phyloP scores from a whole-genome alignment of 2,888 invertebrate genomes.

The Lepetodrilus schrolli region DNA sequence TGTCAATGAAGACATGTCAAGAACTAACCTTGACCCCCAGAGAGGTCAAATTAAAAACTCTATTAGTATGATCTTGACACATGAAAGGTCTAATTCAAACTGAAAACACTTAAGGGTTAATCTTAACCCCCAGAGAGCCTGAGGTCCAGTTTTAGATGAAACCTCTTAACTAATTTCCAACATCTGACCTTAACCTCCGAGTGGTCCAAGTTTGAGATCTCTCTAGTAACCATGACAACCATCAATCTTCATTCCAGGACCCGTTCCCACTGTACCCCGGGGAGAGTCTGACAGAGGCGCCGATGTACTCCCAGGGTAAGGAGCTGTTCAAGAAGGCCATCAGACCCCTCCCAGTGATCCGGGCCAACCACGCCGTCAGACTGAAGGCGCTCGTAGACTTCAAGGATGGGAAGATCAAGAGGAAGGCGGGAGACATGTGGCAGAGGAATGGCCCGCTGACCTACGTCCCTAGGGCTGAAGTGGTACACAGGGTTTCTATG shows the following conservation, averaged over 20 bases:
- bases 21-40: too few species aligned
- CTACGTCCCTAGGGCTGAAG: constrained; percentile 63
- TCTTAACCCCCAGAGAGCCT: too few species aligned
- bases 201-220: too few species aligned
- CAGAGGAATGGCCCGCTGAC: constrained; percentile 67
- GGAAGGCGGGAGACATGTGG: constrained; percentile 66
- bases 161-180: too few species aligned
- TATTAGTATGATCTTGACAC: too few species aligned
- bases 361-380: constrained; percentile 58
- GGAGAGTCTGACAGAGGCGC: constrained; percentile 62
- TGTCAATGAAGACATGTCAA: too few species aligned
- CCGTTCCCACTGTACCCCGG: constrained; percentile 73
- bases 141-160: too few species aligned
- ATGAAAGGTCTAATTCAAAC: too few species aligned
- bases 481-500: constrained; percentile 54
- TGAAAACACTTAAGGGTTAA: too few species aligned
- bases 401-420: constrained; percentile 45
- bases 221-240: too few species aligned
- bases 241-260: constrained; percentile 51
- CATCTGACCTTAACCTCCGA: too few species aligned
- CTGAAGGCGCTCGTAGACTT: constrained; percentile 59
- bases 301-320: constrained; percentile 41
- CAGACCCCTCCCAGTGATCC: constrained; percentile 59
- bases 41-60: too few species aligned
- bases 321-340: constrained; percentile 51